phyloP scores from a whole-genome alignment of 2,888 invertebrate species.

The Ferdinandea cuprea region DNA sequence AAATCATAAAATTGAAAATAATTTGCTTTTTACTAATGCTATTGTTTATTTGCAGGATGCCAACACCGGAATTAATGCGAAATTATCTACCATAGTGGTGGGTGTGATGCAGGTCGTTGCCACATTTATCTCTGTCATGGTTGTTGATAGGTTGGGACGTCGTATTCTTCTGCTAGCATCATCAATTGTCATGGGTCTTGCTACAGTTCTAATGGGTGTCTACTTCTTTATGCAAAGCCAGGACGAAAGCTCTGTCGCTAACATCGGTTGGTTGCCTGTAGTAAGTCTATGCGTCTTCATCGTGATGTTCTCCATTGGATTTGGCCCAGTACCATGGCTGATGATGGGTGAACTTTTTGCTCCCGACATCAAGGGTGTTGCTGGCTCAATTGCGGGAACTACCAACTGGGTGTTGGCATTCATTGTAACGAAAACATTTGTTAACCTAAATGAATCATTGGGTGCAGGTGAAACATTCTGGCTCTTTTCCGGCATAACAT shows the following conservation, averaged over 20 bases:
- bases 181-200: conserved; percentile 87
- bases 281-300: conserved; percentile 90
- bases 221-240: conserved; percentile 85
- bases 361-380: conserved; percentile 90
- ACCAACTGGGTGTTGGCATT: conserved; percentile 93
- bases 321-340: conserved; percentile 92
- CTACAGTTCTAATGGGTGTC: conserved; percentile 88
- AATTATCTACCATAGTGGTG: conserved; percentile 89
- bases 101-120: conserved; percentile 91
- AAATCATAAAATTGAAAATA: too few species aligned
- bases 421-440: conserved; percentile 90
- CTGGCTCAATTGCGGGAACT: conserved; percentile 90
- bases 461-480: conserved; percentile 89
- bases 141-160: conserved; percentile 92
- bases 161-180: conserved; percentile 90
- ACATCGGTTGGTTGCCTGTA: conserved; percentile 90
- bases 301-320: conserved; percentile 91
- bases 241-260: conserved; percentile 81
- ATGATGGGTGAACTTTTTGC: conserved; percentile 92
- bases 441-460: conserved; percentile 84
- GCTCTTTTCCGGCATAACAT: conserved; percentile 88
- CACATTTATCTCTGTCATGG: conserved; percentile 88
- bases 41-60: conserved; percentile 77
- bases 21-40: too few species aligned
- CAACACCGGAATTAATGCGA: conserved; percentile 84